Conservation (phyloP, 2,113 vertebrate species). For the Potamarius usumacintae region DNA sequence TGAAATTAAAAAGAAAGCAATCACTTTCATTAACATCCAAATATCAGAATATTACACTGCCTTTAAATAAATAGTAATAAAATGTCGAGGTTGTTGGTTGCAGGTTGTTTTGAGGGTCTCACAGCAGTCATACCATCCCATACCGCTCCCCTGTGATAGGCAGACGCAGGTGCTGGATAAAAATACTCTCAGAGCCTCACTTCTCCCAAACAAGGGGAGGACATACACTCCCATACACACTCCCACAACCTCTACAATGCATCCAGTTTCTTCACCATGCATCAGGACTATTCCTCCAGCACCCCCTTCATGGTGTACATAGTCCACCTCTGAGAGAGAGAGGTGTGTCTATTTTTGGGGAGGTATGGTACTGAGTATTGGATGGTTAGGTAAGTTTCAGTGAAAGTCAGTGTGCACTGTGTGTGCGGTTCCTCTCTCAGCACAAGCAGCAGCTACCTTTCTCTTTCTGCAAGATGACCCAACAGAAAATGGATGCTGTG, state of each 20-base stretch:
- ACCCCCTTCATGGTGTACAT: conserved; percentile 40
- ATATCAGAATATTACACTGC: background rate
- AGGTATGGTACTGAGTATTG: conserved; percentile 6
- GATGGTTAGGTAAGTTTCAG: conserved; percentile 37
- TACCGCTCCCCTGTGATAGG: conserved; percentile 78
- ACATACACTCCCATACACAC: conserved; percentile 11
- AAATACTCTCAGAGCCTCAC: conserved; percentile 78
- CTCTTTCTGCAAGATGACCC: conserved; percentile 68
- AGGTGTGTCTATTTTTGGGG: conserved; percentile 67
- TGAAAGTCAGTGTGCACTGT: conserved; percentile 11
- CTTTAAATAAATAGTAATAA: background rate
- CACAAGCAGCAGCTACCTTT: conserved; percentile 22
- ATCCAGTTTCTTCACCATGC: conserved; percentile 11
- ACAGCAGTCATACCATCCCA: background rate
- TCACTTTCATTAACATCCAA: background rate
- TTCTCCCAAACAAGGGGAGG: conserved; percentile 66
- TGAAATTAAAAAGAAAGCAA: background rate
- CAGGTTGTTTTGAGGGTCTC: conserved; percentile 25
- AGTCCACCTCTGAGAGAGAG: conserved; percentile 38
- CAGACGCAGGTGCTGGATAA: conserved; percentile 85
- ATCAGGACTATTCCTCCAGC: conserved; percentile 8
- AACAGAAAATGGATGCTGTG: conserved; percentile 81
- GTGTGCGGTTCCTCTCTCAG: conserved; percentile 22
- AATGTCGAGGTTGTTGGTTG: background rate
- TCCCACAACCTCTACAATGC: conserved; percentile 8